phyloP scores from a whole-genome alignment of 2,888 invertebrate species.

The Ypsolopha sequella region DNA sequence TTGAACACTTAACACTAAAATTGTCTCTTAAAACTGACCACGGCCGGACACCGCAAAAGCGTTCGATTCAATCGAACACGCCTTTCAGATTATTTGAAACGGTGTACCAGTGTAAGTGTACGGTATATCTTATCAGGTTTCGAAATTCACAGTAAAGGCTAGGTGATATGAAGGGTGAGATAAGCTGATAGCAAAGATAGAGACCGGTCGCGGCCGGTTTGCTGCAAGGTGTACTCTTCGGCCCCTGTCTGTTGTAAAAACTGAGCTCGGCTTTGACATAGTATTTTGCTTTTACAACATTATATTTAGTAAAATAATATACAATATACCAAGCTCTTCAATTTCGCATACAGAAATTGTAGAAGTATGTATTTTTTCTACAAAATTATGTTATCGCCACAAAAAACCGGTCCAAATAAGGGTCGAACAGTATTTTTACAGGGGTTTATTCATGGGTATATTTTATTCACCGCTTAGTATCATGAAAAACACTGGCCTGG shows the following conservation, averaged over 20 bases:
- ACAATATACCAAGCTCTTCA: too few relatives aligned
- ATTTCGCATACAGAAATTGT: too few relatives aligned
- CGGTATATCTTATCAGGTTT: slow-evolving; percentile 48
- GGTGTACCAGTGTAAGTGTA: slow-evolving; percentile 20
- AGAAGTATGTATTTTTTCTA: too few relatives aligned
- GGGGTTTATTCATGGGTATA: too few relatives aligned
- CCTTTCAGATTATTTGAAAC: slow-evolving; percentile 27
- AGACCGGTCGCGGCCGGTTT: slow-evolving; percentile 8
- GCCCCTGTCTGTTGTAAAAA: background rate
- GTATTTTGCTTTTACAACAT: background rate
- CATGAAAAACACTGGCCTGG: too few relatives aligned
- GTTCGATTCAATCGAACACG: slow-evolving; percentile 24
- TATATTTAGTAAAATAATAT: too few relatives aligned
- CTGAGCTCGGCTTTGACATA: background rate
- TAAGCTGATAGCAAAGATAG: slow-evolving; percentile 13
- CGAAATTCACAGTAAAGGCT: slow-evolving; percentile 56
- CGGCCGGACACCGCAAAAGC: slow-evolving; percentile 10
- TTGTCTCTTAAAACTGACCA: background rate
- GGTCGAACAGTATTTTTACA: too few relatives aligned
- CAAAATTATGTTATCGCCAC: too few relatives aligned
- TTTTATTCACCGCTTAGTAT: too few relatives aligned
- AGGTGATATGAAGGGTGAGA: slow-evolving; percentile 25
- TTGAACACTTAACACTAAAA: background rate
- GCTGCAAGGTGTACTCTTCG: background rate
- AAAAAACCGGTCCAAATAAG: too few relatives aligned